A percentile compares a stretch with the other conserved stretches of the same genome.
phyloP scores from a whole-genome alignment of 2,113 vertebrate genomes.

The Rhinolophus sinicus region DNA sequence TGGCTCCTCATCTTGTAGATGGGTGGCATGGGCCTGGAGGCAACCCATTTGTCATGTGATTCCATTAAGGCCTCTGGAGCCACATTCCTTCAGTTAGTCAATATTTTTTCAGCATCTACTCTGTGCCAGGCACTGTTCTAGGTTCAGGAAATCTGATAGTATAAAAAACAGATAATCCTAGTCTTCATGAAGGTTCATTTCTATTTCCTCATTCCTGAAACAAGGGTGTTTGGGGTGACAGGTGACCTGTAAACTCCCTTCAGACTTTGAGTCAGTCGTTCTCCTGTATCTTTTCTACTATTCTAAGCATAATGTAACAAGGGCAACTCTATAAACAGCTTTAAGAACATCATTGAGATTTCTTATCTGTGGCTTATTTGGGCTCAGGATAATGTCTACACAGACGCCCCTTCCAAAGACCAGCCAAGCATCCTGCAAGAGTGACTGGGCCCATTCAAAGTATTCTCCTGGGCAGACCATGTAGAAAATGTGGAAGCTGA shows the following conservation, averaged over 20 bases:
- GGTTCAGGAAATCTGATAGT: background rate
- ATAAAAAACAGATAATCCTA: background rate
- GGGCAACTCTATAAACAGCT: background rate
- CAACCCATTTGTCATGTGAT: background rate
- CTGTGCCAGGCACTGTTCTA: background rate
- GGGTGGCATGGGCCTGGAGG: background rate
- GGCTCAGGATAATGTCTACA: background rate
- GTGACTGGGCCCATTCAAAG: background rate
- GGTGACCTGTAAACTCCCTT: background rate
- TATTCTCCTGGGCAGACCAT: background rate
- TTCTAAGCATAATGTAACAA: background rate
- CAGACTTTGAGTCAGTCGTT: background rate
- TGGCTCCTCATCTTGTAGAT: background rate
- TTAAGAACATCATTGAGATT: background rate
- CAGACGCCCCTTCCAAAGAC: background rate
- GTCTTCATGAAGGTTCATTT: background rate
- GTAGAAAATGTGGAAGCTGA: background rate
- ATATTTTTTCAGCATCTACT: constrained; percentile 2
- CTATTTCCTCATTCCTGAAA: background rate
- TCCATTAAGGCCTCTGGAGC: background rate
- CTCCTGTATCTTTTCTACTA: background rate
- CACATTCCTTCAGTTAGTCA: background rate
- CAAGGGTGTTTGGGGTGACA: background rate
- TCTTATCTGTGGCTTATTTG: background rate
- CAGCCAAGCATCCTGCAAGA: background rate